Evolutionary conservation across 2,113 vertebrate genomes (phyloP).

Genomic region (Nibea coibor): DNA sequence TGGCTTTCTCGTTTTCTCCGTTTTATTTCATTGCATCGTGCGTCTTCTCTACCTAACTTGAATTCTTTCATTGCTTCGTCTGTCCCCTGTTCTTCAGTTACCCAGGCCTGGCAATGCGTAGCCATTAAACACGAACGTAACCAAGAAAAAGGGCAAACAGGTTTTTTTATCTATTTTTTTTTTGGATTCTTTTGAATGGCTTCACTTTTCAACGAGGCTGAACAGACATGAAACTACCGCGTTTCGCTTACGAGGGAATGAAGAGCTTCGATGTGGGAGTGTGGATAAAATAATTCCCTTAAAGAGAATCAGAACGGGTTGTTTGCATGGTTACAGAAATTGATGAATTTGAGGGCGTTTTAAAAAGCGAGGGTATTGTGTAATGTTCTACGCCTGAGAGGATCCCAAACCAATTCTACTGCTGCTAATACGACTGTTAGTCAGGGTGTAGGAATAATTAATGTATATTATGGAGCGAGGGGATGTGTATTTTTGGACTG

Average conservation of each 20-base stretch:
- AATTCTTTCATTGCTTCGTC: conserved; percentile 5
- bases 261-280: conserved; percentile 3
- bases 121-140: conserved; percentile 21
- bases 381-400: background rate
- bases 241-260: conserved; percentile 14
- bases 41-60: background rate
- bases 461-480: background rate
- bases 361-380: background rate
- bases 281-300: conserved; percentile 20
- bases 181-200: conserved; percentile 5
- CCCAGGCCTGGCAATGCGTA: background rate
- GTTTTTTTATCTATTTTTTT: background rate
- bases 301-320: conserved; percentile 17
- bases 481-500: background rate
- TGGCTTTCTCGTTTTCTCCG: background rate
- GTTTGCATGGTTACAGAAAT: conserved; percentile 20
- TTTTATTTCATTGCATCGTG: conserved; percentile 7
- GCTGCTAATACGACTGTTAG: background rate
- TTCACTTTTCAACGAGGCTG: conserved; percentile 37
- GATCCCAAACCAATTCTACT: conserved; percentile 13
- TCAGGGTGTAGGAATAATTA: conserved; percentile 6
- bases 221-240: conserved; percentile 17
- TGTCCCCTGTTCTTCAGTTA: background rate
- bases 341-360: conserved; percentile 1
- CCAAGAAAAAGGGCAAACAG: background rate